phyloP scores from a whole-genome alignment of 2,888 invertebrate species.

The Pogonocherus hispidulus region DNA sequence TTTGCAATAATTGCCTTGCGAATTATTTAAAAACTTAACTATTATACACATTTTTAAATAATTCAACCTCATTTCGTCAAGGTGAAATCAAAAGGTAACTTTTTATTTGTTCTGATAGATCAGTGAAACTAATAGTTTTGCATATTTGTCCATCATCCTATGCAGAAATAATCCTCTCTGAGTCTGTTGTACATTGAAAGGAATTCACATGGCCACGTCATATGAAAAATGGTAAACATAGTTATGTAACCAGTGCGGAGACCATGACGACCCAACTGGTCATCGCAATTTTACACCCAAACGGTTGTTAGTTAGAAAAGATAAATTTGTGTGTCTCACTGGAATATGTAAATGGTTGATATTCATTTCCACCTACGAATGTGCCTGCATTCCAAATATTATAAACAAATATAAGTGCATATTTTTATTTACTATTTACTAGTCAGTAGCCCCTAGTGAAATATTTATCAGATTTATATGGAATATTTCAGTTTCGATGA shows the following conservation, averaged over 20 bases:
- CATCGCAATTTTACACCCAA: background rate
- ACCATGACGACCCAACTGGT: constrained; percentile 11
- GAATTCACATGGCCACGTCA: background rate
- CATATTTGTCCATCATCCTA: background rate
- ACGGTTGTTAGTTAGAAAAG: background rate
- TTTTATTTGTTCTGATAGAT: background rate
- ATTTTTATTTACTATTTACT: too few species aligned
- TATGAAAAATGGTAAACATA: background rate
- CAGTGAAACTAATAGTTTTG: background rate
- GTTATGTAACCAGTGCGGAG: constrained; percentile 11
- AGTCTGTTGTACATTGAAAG: background rate
- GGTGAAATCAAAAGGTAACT: background rate
- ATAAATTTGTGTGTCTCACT: background rate
- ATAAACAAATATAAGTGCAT: too few species aligned
- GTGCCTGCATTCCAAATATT: too few species aligned
- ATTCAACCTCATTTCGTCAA: constrained; percentile 1
- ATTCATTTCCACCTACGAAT: too few species aligned
- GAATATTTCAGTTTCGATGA: too few species aligned
- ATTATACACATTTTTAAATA: background rate
- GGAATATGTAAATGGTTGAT: constrained; percentile 8
- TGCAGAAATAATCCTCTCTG: background rate
- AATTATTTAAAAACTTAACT: background rate
- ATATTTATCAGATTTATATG: too few species aligned
- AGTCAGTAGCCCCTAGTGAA: too few species aligned
- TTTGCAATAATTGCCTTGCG: background rate